phyloP scores from a whole-genome alignment of 2,113 vertebrate species.

The Petrocephalus microphthalmus region DNA sequence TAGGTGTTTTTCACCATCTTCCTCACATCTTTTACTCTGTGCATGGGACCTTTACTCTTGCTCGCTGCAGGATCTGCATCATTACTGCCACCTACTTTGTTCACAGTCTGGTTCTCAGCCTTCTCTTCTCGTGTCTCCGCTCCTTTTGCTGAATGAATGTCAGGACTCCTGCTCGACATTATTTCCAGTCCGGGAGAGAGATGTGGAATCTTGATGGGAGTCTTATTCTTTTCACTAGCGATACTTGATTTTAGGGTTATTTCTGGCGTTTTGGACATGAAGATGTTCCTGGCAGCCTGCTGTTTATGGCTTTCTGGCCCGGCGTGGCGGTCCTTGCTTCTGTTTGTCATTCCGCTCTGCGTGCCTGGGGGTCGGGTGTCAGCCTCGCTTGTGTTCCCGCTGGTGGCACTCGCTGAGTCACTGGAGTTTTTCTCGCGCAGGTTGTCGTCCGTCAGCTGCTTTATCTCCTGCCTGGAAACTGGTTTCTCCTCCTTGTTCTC shows the following conservation, averaged over 20 bases:
- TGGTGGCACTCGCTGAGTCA: conserved; percentile 50
- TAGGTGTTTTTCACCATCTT: conserved; percentile 82
- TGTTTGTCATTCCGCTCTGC: conserved; percentile 42
- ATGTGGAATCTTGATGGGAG: conserved; percentile 43
- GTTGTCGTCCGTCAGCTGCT: conserved; percentile 18
- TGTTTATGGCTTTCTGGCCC: conserved; percentile 45
- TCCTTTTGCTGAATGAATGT: conserved; percentile 24
- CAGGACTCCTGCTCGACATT: conserved; percentile 20
- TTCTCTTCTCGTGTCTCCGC: not conserved
- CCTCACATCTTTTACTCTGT: conserved; percentile 77
- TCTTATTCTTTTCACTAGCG: conserved; percentile 52
- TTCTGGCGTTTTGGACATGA: conserved; percentile 57
- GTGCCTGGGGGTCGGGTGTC: conserved; percentile 31
- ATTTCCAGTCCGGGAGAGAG: conserved; percentile 50
- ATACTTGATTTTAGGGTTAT: conserved; percentile 46
- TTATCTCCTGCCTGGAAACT: conserved; percentile 26
- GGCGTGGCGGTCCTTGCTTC: conserved; percentile 41
- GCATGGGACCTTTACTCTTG: conserved; percentile 53
- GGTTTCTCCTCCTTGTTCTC: conserved; percentile 39
- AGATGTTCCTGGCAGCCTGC: conserved; percentile 37
- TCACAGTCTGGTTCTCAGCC: conserved; percentile 32
- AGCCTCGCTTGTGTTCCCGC: conserved; percentile 39
- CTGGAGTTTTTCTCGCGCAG: conserved; percentile 27
- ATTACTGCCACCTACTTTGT: conserved; percentile 27
- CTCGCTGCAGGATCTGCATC: conserved; percentile 20